Evolutionary conservation across 2,888 invertebrate species (phyloP).

Genomic region (Diadromus collaris): DNA sequence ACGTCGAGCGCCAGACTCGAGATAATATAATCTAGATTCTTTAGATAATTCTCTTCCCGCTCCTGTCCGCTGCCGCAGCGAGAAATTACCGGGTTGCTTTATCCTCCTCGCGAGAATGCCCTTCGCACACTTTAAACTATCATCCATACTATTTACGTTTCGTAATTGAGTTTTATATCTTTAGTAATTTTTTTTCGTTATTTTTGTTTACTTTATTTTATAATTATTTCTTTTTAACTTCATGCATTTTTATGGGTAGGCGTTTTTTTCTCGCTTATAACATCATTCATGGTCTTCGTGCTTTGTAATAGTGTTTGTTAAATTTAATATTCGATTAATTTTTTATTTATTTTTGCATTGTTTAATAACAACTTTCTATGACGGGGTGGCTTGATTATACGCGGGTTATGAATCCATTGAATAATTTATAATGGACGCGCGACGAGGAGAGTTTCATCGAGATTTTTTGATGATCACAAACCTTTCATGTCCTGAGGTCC

Average conservation of each 20-base stretch:
- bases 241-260: background rate
- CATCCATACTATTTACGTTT: background rate
- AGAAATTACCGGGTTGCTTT: constrained; percentile 13
- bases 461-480: background rate
- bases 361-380: background rate
- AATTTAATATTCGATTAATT: background rate
- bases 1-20: constrained; percentile 67
- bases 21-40: constrained; percentile 79
- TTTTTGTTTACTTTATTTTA: constrained; percentile 11
- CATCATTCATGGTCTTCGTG: background rate
- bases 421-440: background rate
- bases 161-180: background rate
- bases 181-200: constrained; percentile 9
- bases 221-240: background rate
- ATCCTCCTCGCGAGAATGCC: constrained; percentile 9
- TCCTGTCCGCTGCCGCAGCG: constrained; percentile 25
- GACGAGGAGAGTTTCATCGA: background rate
- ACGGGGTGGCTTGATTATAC: background rate
- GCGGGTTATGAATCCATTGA: background rate
- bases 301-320: background rate
- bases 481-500: background rate
- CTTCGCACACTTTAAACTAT: constrained; percentile 5
- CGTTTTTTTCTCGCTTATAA: background rate
- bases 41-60: constrained; percentile 25
- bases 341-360: background rate